Conservation (phyloP, 2,113 vertebrate species). For the Pipa parva region DNA sequence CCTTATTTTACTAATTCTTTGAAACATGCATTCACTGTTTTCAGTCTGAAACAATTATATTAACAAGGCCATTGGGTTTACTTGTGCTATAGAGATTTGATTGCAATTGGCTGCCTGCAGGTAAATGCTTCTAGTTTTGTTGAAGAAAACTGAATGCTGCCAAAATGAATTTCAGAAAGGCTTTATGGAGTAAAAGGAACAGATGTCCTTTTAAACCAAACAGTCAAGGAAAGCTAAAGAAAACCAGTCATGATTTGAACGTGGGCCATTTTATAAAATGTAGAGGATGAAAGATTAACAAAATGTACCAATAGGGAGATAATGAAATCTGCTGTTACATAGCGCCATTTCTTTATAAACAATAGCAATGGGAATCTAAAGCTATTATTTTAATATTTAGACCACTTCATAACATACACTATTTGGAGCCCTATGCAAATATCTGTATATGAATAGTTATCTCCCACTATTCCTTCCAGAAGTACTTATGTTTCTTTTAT, state of each 20-base stretch:
- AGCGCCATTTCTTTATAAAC: background rate
- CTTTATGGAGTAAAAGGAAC: conserved; percentile 50
- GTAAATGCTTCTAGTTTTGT: conserved; percentile 52
- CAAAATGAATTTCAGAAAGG: conserved; percentile 45
- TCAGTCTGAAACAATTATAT: conserved; percentile 49
- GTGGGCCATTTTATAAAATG: conserved; percentile 18
- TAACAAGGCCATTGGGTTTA: conserved; percentile 49
- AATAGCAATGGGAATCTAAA: too few relatives aligned
- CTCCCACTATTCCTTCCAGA: too few relatives aligned
- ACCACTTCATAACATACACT: too few relatives aligned
- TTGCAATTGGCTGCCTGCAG: conserved; percentile 48
- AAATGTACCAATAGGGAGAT: background rate
- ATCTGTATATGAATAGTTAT: too few relatives aligned
- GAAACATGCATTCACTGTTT: conserved; percentile 32
- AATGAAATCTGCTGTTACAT: background rate
- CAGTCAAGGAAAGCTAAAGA: conserved; percentile 46
- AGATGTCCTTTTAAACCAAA: conserved; percentile 46
- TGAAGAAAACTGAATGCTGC: conserved; percentile 47
- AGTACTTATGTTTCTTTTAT: too few relatives aligned
- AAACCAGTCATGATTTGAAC: conserved; percentile 45
- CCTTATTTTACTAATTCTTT: conserved; percentile 22
- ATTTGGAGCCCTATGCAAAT: too few relatives aligned
- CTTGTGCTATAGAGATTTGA: conserved; percentile 47
- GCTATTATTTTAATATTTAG: too few relatives aligned
- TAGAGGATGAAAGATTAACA: conserved; percentile 3